Percentiles rank a stretch among this genome's conserved stretches.
Evolutionary conservation across 2,888 invertebrate genomes (phyloP).

Genomic region (Quadroppia sp.): DNA sequence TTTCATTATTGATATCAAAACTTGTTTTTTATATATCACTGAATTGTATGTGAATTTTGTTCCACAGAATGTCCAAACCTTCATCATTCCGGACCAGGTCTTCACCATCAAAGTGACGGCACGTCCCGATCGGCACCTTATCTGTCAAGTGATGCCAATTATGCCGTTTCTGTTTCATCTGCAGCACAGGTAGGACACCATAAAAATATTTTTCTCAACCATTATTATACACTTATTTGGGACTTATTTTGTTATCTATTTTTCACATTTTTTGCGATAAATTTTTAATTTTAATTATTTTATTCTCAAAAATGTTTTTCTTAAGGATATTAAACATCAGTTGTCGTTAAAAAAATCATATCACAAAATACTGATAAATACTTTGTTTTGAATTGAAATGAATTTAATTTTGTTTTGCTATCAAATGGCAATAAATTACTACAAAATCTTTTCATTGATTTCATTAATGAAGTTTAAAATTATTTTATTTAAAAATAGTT

Average conservation of each 20-base stretch:
- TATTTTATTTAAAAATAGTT: too few relatives aligned
- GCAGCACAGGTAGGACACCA: slow-evolving; percentile 39
- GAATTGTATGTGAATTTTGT: background rate
- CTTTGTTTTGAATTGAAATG: too few relatives aligned
- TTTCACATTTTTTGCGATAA: background rate
- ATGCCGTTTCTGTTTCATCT: slow-evolving; percentile 41
- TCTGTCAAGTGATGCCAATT: slow-evolving; percentile 45
- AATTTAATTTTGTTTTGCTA: too few relatives aligned
- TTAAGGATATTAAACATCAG: background rate
- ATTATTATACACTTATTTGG: background rate
- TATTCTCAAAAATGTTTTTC: background rate
- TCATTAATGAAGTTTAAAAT: background rate
- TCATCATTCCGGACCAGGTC: slow-evolving; percentile 27
- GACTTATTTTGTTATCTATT: background rate
- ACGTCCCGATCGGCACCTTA: slow-evolving; percentile 31
- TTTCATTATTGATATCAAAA: background rate
- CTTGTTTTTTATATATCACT: background rate
- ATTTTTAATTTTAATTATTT: background rate
- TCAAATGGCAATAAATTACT: too few relatives aligned
- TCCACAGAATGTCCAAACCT: slow-evolving; percentile 23
- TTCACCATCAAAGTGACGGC: slow-evolving; percentile 36
- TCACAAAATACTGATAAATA: too few relatives aligned
- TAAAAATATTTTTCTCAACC: background rate
- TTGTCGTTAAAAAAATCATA: too few relatives aligned
- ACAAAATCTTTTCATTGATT: background rate